Percentiles rank a stretch among this genome's conserved stretches.
Conservation (phyloP, 2,888 invertebrate species). For the Arge pagana region DNA sequence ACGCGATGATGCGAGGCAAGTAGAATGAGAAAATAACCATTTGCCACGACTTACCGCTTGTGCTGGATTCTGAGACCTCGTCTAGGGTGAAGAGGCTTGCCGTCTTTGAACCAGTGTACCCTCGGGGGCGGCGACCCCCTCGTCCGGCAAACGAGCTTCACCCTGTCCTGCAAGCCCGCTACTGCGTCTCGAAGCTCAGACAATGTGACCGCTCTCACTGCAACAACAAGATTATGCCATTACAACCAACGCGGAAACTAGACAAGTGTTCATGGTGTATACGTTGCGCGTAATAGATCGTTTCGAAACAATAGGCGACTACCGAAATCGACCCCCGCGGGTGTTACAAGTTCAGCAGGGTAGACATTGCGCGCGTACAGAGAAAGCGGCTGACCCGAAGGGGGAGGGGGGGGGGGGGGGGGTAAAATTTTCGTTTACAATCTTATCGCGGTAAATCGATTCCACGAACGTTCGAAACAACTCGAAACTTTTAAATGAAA, state of each 20-base stretch:
- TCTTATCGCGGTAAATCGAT: conserved; percentile 2
- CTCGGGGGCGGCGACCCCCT: conserved; percentile 55
- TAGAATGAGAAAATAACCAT: not conserved
- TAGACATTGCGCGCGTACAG: too few species aligned
- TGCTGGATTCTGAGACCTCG: conserved; percentile 56
- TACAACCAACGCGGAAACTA: too few species aligned
- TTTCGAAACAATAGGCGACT: too few species aligned
- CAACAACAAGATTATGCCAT: conserved; percentile 29
- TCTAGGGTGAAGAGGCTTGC: conserved; percentile 53
- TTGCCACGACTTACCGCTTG: conserved; percentile 51
- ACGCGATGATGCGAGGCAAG: too few species aligned
- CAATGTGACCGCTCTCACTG: conserved; percentile 56
- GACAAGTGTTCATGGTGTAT: too few species aligned
- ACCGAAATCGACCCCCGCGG: too few species aligned
- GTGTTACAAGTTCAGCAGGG: too few species aligned
- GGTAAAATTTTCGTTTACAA: too few species aligned
- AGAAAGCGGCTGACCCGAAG: too few species aligned
- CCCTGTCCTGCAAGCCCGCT: conserved; percentile 56
- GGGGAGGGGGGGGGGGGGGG: too few species aligned
- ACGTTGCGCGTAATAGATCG: too few species aligned
- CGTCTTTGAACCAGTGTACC: conserved; percentile 56
- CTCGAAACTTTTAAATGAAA: conserved; percentile 16
- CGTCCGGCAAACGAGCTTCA: conserved; percentile 57
- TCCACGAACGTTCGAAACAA: not conserved
- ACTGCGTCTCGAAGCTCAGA: conserved; percentile 57